Evolutionary conservation across 2,888 invertebrate genomes (phyloP).

Genomic region (Pseudococcus longispinus): DNA sequence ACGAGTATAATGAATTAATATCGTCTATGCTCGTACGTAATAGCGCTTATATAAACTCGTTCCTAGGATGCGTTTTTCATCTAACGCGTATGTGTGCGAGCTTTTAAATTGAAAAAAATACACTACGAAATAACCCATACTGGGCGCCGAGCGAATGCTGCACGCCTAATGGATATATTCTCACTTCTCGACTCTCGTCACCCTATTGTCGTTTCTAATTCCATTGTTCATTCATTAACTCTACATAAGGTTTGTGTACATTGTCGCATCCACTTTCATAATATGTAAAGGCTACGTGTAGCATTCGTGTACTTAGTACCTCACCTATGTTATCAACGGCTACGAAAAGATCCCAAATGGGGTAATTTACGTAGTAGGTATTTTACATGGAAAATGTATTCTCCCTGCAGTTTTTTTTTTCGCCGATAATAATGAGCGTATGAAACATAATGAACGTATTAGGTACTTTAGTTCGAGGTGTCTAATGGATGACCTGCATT

Average conservation of each 20-base stretch:
- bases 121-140: background rate
- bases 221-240: background rate
- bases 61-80: background rate
- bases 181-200: background rate
- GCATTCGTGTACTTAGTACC: background rate
- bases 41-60: background rate
- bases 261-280: background rate
- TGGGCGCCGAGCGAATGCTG: background rate
- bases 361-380: background rate
- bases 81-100: background rate
- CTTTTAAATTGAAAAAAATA: background rate
- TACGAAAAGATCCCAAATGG: background rate
- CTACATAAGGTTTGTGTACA: background rate
- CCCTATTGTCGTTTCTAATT: background rate
- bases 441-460: too few relatives aligned
- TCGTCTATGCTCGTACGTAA: background rate
- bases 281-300: too few relatives aligned
- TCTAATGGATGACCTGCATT: background rate
- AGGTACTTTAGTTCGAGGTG: background rate
- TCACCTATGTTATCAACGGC: background rate
- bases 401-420: background rate
- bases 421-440: rapidly evolving
- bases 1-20: conserved; percentile 24
- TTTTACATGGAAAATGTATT: background rate
- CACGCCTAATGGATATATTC: background rate